phyloP scores from a whole-genome alignment of 2,113 vertebrate species.

The Gambusia holbrooki region DNA sequence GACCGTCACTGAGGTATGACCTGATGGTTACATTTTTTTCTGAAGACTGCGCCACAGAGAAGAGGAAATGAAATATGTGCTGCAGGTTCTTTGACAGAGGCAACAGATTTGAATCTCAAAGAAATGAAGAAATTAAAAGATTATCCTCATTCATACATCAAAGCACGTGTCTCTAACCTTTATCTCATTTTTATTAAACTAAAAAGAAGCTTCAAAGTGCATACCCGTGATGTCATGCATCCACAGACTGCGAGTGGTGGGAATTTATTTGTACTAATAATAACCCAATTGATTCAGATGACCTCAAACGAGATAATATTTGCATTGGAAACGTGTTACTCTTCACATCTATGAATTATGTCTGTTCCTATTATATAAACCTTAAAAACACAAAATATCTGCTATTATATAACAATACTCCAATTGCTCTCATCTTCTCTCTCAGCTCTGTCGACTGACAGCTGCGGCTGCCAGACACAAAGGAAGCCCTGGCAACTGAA shows the following conservation, averaged over 20 bases:
- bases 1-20: too few species aligned
- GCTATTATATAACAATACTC: not conserved
- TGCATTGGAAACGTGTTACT: not conserved
- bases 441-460: constrained; percentile 9
- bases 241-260: not conserved
- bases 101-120: not conserved
- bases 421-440: not conserved
- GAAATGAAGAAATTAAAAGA: not conserved
- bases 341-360: not conserved
- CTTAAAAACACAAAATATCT: not conserved
- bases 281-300: not conserved
- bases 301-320: not conserved
- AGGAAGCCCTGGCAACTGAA: constrained; percentile 26
- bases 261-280: not conserved
- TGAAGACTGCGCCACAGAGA: not conserved
- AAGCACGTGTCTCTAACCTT: not conserved
- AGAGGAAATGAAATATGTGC: not conserved
- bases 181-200: not conserved
- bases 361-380: not conserved
- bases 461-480: constrained; percentile 20
- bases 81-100: not conserved
- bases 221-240: not conserved
- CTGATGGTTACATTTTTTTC: not conserved
- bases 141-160: not conserved
- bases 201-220: not conserved